These are phyloP conservation scores for Parelbella ahira DNA, from an alignment of 2,888 invertebrate genomes.

Conservation along the genomic window DNA sequence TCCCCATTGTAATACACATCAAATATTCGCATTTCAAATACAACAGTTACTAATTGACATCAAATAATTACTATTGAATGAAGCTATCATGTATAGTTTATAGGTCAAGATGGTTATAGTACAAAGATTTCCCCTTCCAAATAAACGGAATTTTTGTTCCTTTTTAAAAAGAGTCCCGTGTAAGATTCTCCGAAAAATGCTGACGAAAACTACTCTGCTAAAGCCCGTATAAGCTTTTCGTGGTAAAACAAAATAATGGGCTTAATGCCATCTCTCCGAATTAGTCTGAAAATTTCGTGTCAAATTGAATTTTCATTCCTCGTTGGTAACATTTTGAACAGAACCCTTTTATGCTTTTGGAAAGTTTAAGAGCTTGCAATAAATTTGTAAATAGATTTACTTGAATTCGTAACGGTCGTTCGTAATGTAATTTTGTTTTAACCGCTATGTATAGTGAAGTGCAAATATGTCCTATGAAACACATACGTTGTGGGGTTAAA, in stretches of 20 bases:
- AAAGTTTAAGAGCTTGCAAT: conserved; percentile 20
- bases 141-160: too few relatives aligned
- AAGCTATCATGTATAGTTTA: too few relatives aligned
- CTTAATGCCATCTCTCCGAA: conserved; percentile 18
- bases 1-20: too few relatives aligned
- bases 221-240: conserved; percentile 2
- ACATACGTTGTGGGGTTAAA: neutral
- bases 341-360: conserved; percentile 21
- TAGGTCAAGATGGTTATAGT: too few relatives aligned
- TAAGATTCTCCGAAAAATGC: conserved; percentile 1
- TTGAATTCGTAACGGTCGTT: conserved; percentile 2
- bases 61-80: too few relatives aligned
- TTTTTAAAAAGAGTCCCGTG: too few relatives aligned
- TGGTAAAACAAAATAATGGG: conserved; percentile 14
- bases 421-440: conserved; percentile 9
- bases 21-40: too few relatives aligned
- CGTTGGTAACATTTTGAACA: conserved; percentile 16
- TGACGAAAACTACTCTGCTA: conserved; percentile 7
- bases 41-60: too few relatives aligned
- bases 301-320: conserved; percentile 24
- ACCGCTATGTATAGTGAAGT: too few relatives aligned
- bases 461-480: too few relatives aligned
- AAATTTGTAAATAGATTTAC: conserved; percentile 20
- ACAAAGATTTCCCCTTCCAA: too few relatives aligned
- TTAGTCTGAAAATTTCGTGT: conserved; percentile 16